These are phyloP conservation scores for Gracilinanus agilis DNA, from an alignment of 2,113 vertebrate genomes.

Conservation along the genomic window DNA sequence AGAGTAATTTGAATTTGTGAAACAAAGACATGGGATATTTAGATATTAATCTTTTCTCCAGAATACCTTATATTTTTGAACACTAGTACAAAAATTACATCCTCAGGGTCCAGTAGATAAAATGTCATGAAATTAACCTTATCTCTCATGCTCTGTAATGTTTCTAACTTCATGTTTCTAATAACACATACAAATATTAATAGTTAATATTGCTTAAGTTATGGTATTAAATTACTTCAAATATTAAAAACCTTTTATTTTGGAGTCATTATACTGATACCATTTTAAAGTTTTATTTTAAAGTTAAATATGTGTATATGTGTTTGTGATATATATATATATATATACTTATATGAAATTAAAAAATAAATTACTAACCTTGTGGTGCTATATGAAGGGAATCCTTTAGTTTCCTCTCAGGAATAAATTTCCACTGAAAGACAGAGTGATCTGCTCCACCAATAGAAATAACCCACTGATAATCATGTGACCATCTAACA, in stretches of 20 bases:
- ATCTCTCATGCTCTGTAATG: background rate
- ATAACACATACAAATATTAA: constrained; percentile 28
- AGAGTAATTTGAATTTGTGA: background rate
- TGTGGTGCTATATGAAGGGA: constrained; percentile 95
- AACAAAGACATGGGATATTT: background rate
- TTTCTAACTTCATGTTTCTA: constrained; percentile 35
- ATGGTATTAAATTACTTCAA: constrained; percentile 1
- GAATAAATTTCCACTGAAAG: constrained; percentile 99
- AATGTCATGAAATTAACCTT: constrained; percentile 39
- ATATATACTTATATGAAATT: background rate
- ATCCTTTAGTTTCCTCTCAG: constrained; percentile 96
- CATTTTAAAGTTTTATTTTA: rapidly evolving
- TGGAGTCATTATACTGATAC: background rate
- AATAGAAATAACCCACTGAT: constrained; percentile 98
- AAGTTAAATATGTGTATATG: background rate
- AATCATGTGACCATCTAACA: constrained; percentile 97
- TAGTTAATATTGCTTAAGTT: constrained; percentile 9
- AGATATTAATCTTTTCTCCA: constrained; percentile 13
- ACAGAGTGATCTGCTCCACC: constrained; percentile 99
- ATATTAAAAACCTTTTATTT: background rate
- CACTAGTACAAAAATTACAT: constrained; percentile 31
- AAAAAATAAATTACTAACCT: constrained; percentile 82
- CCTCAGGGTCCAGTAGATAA: constrained; percentile 38
- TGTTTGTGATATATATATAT: background rate
- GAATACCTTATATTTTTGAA: constrained; percentile 1